phyloP scores from a whole-genome alignment of 53 echinoderm and acorn worm species.

The Astropecten irregularis region DNA sequence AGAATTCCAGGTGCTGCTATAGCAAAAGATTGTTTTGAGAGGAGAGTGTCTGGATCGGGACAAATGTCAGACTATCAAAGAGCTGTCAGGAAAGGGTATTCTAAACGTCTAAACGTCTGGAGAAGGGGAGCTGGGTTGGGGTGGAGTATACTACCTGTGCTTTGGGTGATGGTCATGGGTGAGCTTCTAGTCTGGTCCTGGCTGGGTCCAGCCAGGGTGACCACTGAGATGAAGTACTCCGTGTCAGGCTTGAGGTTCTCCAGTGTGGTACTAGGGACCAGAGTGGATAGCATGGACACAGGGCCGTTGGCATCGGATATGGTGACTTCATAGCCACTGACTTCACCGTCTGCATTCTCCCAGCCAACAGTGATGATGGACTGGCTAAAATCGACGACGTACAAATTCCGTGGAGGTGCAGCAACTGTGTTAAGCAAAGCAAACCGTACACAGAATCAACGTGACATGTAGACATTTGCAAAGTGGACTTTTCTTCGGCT shows the following conservation, averaged over 20 bases:
- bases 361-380: conserved; percentile 58
- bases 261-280: conserved; percentile 7
- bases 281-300: background rate
- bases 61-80: too few relatives aligned
- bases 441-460: background rate
- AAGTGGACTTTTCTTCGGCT: too few relatives aligned
- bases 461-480: too few relatives aligned
- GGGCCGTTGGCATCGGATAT: conserved; percentile 14
- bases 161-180: background rate
- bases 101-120: too few relatives aligned
- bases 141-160: too few relatives aligned
- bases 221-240: conserved; percentile 32
- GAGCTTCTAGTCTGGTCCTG: conserved; percentile 33
- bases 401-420: conserved; percentile 29
- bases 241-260: conserved; percentile 41
- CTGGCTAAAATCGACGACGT: conserved; percentile 33
- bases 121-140: too few relatives aligned
- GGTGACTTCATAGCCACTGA: conserved; percentile 38
- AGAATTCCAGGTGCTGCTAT: too few relatives aligned
- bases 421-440: conserved; percentile 40
- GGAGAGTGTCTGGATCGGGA: too few relatives aligned
- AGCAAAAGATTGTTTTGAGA: too few relatives aligned
- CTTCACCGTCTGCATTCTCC: conserved; percentile 9
- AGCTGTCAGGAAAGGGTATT: too few relatives aligned
- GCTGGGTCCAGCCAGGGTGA: conserved; percentile 20